Base-by-base conservation (phyloP, 1,140 invertebrate genomes). In the Drosophila simulans region DNA sequence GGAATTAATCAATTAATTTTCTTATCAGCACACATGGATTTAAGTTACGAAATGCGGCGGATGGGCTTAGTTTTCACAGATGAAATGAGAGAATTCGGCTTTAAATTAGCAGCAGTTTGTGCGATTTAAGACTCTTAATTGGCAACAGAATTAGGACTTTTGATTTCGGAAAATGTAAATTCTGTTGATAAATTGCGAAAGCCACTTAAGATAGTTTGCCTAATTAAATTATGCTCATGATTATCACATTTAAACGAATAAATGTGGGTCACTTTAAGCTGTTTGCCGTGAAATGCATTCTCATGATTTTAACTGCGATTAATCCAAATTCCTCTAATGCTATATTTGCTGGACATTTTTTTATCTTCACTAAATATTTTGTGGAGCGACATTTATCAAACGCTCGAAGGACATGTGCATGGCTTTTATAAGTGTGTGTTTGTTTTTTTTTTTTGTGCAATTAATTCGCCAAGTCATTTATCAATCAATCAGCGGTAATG, bases 391-490 rank as follows among this genome's bases (percentile, higher is more conserved):
- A 70, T 70, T 70, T 70, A 70, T 70, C 66, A 70, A 70, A 56
- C 42, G 39, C 49, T 17, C 15, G 31, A 45, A 31, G n/a, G 37
- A 66, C 55, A 52, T 53, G 15, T 39, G 25, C 35, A 25, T 68
- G 46, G 48, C 34, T 68, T 42, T 20, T n/a, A 11, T 42, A 35
- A 25, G 35, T 65, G 27, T 34, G 20, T 22, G 20, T 22, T 25
- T 42, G 34, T 43, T 65, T 77, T 63, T 25, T 25, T 37, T 42
- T 52, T 46, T 82, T 63, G 56, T 55, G 78, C 88, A 88, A 86
- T 86, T 86, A 86, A 78, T 73, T 86, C 58, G 65, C 66, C 85
- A 82, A 82, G 75, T 79, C 83, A 86, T 86, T 88, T 88, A 86
- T 86, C 83, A 86, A 86, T 86, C 83, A 88, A 83, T 77, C 76